A percentile compares a stretch with the other conserved stretches of the same genome.
These are phyloP conservation scores for Mormyrus lacerda DNA, from an alignment of 2,113 vertebrate species.

Conservation along the genomic window DNA sequence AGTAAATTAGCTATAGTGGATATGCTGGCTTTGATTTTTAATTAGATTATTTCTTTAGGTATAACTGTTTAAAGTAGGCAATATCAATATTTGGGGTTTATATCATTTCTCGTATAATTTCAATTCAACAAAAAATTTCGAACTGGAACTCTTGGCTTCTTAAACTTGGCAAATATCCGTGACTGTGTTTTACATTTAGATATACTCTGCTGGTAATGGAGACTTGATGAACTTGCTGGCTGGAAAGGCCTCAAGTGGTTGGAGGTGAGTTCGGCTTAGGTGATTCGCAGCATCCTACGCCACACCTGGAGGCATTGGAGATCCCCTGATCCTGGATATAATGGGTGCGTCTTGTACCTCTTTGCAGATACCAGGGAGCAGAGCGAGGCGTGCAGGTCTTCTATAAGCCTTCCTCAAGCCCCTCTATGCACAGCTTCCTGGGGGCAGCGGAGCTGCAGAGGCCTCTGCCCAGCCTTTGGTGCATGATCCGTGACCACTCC, in stretches of 20 bases:
- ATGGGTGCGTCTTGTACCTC: background rate
- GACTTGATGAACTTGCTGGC: slow-evolving; percentile 73
- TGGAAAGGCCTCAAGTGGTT: slow-evolving; percentile 67
- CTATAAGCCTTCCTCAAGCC: slow-evolving; percentile 73
- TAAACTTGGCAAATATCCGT: background rate
- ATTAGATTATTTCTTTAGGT: background rate
- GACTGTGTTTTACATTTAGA: slow-evolving; percentile 51
- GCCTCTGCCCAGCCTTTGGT: slow-evolving; percentile 71
- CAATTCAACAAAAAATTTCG: background rate
- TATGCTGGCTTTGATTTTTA: background rate
- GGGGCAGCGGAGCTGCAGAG: slow-evolving; percentile 74
- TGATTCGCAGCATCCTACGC: background rate
- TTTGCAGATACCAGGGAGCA: slow-evolving; percentile 71
- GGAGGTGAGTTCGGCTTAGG: slow-evolving; percentile 69
- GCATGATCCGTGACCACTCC: slow-evolving; percentile 71
- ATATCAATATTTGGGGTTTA: background rate
- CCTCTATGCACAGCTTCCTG: slow-evolving; percentile 80
- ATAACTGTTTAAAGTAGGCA: background rate
- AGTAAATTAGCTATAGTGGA: background rate
- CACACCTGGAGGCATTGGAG: background rate
- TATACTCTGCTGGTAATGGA: slow-evolving; percentile 75
- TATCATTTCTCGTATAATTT: background rate
- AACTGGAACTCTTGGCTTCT: background rate
- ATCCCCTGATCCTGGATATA: background rate
- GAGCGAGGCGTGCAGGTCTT: slow-evolving; percentile 77